Evolutionary conservation across 2,113 vertebrate species (phyloP), one percentile per base, ranked within the genome.

Genomic region (Morone saxatilis): DNA sequence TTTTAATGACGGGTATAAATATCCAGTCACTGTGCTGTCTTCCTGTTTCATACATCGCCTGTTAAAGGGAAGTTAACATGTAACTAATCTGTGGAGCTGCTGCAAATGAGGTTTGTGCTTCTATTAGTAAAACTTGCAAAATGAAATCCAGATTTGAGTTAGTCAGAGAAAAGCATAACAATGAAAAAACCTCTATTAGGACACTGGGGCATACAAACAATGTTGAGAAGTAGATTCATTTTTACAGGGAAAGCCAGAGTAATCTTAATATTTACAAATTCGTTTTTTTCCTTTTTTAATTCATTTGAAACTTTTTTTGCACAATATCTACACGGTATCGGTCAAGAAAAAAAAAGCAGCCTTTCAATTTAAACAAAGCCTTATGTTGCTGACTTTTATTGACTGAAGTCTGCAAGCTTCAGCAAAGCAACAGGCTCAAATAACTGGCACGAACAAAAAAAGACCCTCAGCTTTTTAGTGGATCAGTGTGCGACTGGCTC

Each of bases 101-200:
- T 43, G 57, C 45, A 86, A 81, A 86, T 77, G 19, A n/a, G 54
- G 11, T 86, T 86, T 51, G 40, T 59, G 66, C 59, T 76, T 87
- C 20, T 78, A 16, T 2, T 22, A 48, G 56, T 65, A 25, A 61
- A 86, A 54, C 50, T 76, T 43, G 45, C 47, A 11, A 80, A 90
- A 93, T 89, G 9, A 85, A 92, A 88, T 83, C 81, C 88, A 91
- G 89, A 87, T 82, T 91, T 61, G 14, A 75, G 78, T 47, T 7
- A n/a, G 56, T 57, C 40, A 56, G 19, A 56, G 78, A 60, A 66
- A 84, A 78, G 11, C 41, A 69, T 9, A 60, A 47, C n/a, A 20
- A 66, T 17, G 2, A 73, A 53, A 22, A 17, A 36, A 67, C 25
- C 10, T 66, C 31, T 38, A 45, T 68, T 76, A 66, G 31, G 71